These are phyloP conservation scores for Anthopleura xanthogrammica DNA, from an alignment of 92 coral and sea anemone genomes.

Conservation along the genomic window DNA sequence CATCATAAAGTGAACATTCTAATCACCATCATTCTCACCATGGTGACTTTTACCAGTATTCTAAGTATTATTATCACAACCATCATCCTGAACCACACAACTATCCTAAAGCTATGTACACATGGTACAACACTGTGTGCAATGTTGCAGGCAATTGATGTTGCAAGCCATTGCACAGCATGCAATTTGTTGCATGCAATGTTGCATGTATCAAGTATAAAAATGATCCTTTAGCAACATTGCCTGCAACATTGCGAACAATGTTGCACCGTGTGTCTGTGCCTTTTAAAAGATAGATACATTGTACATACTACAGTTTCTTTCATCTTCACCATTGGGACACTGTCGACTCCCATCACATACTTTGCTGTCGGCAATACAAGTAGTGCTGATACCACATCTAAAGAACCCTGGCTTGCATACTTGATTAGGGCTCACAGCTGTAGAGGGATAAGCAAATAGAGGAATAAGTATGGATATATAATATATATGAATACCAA, in stretches of 20 bases:
- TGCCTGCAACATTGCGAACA: no score
- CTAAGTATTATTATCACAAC: not conserved
- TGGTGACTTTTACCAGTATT: no score
- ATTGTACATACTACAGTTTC: constrained; percentile 66
- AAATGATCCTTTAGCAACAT: no score
- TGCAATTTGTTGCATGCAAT: no score
- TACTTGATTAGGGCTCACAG: constrained; percentile 39
- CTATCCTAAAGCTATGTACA: not conserved
- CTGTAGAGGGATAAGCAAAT: constrained; percentile 21
- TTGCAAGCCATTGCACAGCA: no score
- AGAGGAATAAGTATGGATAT: not conserved
- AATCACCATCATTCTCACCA: no score
- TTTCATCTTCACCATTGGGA: constrained; percentile 90
- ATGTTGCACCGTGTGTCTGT: no score
- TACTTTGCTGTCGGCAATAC: constrained; percentile 65
- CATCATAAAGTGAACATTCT: no score
- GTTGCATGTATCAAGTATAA: not conserved
- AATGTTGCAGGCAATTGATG: no score
- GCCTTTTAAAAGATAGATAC: no score
- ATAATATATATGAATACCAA: no score
- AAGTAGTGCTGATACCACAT: constrained; percentile 71
- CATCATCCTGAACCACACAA: not conserved
- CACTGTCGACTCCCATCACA: constrained; percentile 77
- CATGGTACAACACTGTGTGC: no score
- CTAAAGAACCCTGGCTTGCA: constrained; percentile 56